Evolutionary conservation across 2,888 invertebrate genomes (phyloP).

Genomic region (Oxycera nigricornis): DNA sequence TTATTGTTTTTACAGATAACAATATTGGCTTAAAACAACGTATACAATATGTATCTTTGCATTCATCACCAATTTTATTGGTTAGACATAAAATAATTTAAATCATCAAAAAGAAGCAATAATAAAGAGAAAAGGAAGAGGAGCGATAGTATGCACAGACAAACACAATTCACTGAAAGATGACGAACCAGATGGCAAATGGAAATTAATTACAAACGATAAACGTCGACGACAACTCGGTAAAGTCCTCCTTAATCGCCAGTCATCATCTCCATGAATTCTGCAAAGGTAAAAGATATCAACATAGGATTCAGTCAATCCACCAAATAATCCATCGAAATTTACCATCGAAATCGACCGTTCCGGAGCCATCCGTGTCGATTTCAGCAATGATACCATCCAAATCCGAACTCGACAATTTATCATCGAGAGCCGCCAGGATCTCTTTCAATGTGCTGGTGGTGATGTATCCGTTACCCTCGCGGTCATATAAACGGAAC

Average conservation of each 20-base stretch:
- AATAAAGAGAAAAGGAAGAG: not conserved
- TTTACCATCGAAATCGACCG: conserved; percentile 97
- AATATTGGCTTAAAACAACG: not conserved
- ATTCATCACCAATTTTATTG: conserved; percentile 1
- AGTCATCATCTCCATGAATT: conserved; percentile 96
- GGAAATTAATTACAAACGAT: not conserved
- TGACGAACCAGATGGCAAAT: not conserved
- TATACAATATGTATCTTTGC: conserved; percentile 20
- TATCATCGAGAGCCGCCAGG: conserved; percentile 90
- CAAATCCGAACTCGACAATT: conserved; percentile 88
- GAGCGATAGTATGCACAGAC: not conserved
- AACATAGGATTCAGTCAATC: not conserved
- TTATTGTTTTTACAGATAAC: not conserved
- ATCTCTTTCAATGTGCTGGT: conserved; percentile 92
- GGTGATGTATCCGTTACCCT: conserved; percentile 93
- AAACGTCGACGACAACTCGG: not conserved
- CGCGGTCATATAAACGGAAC: conserved; percentile 94
- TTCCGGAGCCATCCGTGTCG: conserved; percentile 97
- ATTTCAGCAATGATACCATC: conserved; percentile 98
- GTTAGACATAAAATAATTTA: conserved; percentile 12
- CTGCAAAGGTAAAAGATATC: conserved; percentile 64
- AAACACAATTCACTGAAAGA: not conserved
- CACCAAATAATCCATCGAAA: too few species aligned
- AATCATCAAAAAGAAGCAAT: not conserved
- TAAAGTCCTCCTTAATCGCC: conserved; percentile 73